Evolutionary conservation across 2,888 invertebrate species (phyloP).

Genomic region (Ormyrus thymus): DNA sequence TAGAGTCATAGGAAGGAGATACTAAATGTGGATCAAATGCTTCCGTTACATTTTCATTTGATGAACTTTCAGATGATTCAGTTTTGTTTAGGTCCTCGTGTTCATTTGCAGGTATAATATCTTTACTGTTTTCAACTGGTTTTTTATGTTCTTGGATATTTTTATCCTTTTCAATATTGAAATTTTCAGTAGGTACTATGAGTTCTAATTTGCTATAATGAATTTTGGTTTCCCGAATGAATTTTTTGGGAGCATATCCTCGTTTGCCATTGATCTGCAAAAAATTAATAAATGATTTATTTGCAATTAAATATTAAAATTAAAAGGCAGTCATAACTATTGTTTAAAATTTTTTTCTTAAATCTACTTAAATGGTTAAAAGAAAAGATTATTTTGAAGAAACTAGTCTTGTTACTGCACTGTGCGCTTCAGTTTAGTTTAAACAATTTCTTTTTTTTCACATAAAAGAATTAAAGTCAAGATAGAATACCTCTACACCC

Average conservation of each 20-base stretch:
- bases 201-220: conserved; percentile 71
- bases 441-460: neutral
- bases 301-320: conserved; percentile 32
- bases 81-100: conserved; percentile 5
- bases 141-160: conserved; percentile 15
- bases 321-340: conserved; percentile 1
- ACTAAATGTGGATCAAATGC: conserved; percentile 35
- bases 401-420: neutral
- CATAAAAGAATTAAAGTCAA: neutral
- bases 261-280: conserved; percentile 79
- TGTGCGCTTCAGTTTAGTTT: neutral
- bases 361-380: neutral
- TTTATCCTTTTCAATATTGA: neutral
- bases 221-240: conserved; percentile 80
- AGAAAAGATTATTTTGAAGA: conserved; percentile 21
- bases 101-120: neutral
- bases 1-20: conserved; percentile 48
- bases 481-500: conserved; percentile 78
- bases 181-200: conserved; percentile 74
- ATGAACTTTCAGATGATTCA: neutral
- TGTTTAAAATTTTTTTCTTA: conserved; percentile 15
- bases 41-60: conserved; percentile 14
- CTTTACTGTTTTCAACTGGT: neutral
- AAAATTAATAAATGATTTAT: conserved; percentile 25
- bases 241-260: conserved; percentile 81